Evolutionary conservation across 2,797 vertebrate species (phyloP).

Genomic region (Sarcoramphus papa): DNA sequence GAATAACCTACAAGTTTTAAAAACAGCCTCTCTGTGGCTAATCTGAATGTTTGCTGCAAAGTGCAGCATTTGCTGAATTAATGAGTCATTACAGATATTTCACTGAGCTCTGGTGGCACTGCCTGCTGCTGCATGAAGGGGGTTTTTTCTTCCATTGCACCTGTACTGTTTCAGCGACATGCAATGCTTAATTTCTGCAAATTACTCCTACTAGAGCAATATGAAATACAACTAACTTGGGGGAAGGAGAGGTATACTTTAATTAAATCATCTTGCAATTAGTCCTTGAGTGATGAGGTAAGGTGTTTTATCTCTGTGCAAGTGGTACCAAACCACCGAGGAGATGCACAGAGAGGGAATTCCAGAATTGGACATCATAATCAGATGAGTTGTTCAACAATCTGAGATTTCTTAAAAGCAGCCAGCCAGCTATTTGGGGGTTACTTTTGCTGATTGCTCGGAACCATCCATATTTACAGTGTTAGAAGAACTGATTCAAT

Average conservation of each 20-base stretch:
- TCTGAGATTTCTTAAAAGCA: not conserved
- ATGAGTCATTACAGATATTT: conserved; percentile 36
- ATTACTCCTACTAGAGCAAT: conserved; percentile 76
- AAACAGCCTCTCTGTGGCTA: conserved; percentile 26
- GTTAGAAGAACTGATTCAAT: not conserved
- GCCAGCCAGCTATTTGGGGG: not conserved
- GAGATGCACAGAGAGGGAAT: not conserved
- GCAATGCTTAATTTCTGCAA: conserved; percentile 69
- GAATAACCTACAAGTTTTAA: conserved; percentile 53
- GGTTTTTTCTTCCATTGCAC: conserved; percentile 45
- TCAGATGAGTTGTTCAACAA: not conserved
- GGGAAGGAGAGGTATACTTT: conserved; percentile 74
- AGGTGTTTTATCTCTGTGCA: conserved; percentile 56
- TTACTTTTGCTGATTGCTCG: not conserved
- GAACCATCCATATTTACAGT: not conserved
- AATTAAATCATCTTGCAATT: conserved; percentile 80
- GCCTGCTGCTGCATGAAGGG: conserved; percentile 37
- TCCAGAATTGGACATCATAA: not conserved
- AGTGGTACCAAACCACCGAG: not conserved
- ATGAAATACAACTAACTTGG: conserved; percentile 78
- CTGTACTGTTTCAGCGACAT: conserved; percentile 53
- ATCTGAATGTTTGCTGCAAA: conserved; percentile 53
- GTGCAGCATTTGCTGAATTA: conserved; percentile 52
- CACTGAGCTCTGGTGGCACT: conserved; percentile 27
- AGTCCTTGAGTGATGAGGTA: conserved; percentile 76